Evolutionary conservation across 2,888 invertebrate genomes (phyloP).

Genomic region (Caenorhabditis becei): DNA sequence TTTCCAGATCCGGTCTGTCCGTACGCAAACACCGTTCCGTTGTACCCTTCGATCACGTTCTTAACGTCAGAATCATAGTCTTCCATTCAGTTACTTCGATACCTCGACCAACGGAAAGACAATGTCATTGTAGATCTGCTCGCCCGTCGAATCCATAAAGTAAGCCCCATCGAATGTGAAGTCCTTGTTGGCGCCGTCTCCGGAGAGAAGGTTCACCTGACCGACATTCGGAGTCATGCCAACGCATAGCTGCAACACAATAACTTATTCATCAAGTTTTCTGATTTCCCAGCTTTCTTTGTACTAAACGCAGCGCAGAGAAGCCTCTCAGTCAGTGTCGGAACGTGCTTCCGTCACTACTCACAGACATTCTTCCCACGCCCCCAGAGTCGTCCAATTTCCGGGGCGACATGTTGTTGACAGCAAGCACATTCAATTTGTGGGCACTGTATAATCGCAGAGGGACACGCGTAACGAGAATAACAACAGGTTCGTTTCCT

Average conservation of each 20-base stretch:
- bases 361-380: constrained; percentile 5
- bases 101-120: constrained; percentile 90
- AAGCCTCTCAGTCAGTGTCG: neutral
- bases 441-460: constrained; percentile 12
- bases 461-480: neutral
- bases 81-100: neutral
- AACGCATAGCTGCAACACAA: constrained; percentile 82
- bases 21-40: constrained; percentile 94
- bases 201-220: constrained; percentile 85
- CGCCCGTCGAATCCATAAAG: constrained; percentile 88
- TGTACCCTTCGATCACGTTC: constrained; percentile 93
- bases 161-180: constrained; percentile 93
- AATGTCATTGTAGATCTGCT: constrained; percentile 91
- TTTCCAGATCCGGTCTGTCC: constrained; percentile 95
- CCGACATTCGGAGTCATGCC: constrained; percentile 86
- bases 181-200: constrained; percentile 84
- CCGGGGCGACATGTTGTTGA: constrained; percentile 3
- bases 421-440: neutral
- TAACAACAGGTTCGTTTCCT: neutral
- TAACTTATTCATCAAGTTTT: neutral
- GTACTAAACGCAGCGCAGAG: neutral
- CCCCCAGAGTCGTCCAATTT: constrained; percentile 3
- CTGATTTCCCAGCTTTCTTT: neutral
- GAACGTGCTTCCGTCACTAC: neutral
- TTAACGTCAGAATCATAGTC: constrained; percentile 82